Conservation (phyloP, 2,888 invertebrate genomes). For the Podabrus alpinus region DNA sequence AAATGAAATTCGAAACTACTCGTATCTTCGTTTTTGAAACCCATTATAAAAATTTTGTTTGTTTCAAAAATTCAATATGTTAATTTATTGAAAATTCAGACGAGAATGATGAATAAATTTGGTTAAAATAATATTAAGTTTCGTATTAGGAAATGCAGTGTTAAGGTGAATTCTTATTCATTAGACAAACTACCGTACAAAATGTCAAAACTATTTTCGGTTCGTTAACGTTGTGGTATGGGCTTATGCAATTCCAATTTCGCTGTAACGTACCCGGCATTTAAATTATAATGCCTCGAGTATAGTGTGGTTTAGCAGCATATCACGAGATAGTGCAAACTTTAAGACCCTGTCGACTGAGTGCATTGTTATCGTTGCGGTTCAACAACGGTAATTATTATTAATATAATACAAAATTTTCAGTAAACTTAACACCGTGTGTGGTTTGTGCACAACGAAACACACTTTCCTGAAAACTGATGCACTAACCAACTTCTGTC, state of each 20-base stretch:
- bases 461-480: neutral
- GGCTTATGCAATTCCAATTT: conserved; percentile 22
- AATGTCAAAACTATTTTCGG: conserved; percentile 8
- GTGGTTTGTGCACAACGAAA: neutral
- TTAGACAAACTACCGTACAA: neutral
- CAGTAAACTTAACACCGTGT: neutral
- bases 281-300: conserved; percentile 14
- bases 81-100: neutral
- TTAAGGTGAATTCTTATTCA: neutral
- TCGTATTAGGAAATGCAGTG: conserved; percentile 1
- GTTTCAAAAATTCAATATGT: neutral
- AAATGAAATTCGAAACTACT: no score
- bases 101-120: neutral
- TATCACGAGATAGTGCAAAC: conserved; percentile 10
- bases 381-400: conserved; percentile 36
- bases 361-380: conserved; percentile 37
- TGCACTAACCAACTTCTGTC: neutral
- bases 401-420: conserved; percentile 22
- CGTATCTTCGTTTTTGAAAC: no score
- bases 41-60: no score
- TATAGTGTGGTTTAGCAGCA: conserved; percentile 21
- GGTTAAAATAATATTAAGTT: neutral
- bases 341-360: conserved; percentile 25
- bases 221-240: conserved; percentile 11
- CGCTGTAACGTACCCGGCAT: conserved; percentile 13